Conservation (phyloP, 2,888 invertebrate species). For the Sinohyriopsis cumingii region DNA sequence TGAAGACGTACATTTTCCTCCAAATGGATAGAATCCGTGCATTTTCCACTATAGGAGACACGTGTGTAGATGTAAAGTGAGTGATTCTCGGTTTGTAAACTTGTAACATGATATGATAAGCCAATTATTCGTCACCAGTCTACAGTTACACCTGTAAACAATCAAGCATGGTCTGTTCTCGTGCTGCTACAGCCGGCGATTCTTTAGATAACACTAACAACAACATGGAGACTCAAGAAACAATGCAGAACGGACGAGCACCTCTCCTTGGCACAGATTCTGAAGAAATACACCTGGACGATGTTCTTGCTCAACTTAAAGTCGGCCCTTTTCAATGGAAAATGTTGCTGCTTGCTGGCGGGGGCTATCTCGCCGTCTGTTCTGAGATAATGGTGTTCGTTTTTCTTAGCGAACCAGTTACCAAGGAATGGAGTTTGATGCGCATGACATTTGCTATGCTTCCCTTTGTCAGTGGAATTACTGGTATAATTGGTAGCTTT, state of each 20-base stretch:
- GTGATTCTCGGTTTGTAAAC: too few relatives aligned
- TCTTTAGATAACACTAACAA: too few relatives aligned
- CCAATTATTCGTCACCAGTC: too few relatives aligned
- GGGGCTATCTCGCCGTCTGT: conserved; percentile 61
- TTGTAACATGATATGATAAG: too few relatives aligned
- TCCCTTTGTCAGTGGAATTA: conserved; percentile 51
- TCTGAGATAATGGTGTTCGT: conserved; percentile 60
- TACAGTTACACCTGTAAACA: too few relatives aligned
- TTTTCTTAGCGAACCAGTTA: conserved; percentile 54
- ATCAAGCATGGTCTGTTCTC: too few relatives aligned
- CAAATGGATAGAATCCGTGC: too few relatives aligned
- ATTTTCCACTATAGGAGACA: too few relatives aligned
- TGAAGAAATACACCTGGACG: conserved; percentile 38
- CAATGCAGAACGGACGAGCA: not conserved
- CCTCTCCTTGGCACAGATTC: not conserved
- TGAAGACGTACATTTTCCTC: too few relatives aligned
- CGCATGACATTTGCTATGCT: conserved; percentile 55
- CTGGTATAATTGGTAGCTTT: conserved; percentile 54
- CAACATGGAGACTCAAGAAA: not conserved
- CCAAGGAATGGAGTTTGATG: conserved; percentile 53
- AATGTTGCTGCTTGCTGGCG: conserved; percentile 53
- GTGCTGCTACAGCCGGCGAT: too few relatives aligned
- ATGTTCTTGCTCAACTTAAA: conserved; percentile 50
- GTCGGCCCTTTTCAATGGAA: conserved; percentile 57
- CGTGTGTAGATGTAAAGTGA: too few relatives aligned